Conservation (phyloP, 2,113 vertebrate genomes). For the Nycticryphes semicollaris region DNA sequence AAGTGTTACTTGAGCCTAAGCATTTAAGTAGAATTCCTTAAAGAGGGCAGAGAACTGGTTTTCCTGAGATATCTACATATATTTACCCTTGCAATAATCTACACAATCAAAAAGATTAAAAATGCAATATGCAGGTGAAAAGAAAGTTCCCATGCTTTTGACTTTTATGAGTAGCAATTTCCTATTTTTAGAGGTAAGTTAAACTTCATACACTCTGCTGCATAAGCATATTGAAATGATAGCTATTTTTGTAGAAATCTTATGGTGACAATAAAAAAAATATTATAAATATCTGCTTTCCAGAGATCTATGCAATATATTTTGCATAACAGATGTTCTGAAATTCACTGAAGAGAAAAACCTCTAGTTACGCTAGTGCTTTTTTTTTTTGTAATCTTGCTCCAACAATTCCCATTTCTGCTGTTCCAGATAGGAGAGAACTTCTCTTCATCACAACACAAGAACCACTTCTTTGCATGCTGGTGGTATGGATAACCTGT, state of each 20-base stretch:
- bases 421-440: background rate
- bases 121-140: background rate
- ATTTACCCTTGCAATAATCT: background rate
- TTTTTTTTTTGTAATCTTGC: background rate
- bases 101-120: background rate
- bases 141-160: background rate
- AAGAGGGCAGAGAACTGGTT: background rate
- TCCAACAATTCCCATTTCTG: background rate
- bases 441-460: background rate
- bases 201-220: background rate
- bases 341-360: conserved; percentile 6
- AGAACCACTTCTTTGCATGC: background rate
- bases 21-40: background rate
- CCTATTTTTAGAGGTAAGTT: background rate
- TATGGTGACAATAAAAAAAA: background rate
- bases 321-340: background rate
- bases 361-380: background rate
- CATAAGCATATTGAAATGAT: background rate
- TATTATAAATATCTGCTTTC: background rate
- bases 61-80: background rate
- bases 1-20: background rate
- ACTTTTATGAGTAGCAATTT: background rate
- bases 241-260: background rate
- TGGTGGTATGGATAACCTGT: background rate
- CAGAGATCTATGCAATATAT: background rate